These are phyloP conservation scores for Danaus chrysippus DNA, from an alignment of 2,888 invertebrate genomes.

Conservation along the genomic window DNA sequence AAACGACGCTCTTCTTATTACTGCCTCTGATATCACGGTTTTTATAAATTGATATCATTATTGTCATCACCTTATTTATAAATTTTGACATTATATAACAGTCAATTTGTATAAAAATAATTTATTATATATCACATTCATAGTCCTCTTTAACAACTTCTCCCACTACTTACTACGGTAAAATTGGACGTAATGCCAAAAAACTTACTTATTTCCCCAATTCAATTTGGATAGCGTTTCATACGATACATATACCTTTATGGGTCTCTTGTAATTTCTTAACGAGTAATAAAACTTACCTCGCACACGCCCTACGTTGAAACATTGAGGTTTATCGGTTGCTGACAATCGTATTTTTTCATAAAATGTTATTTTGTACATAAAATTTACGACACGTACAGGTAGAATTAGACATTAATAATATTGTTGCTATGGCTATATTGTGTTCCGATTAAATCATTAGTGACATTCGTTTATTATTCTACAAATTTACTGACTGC, in stretches of 20 bases:
- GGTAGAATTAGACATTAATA: too few species aligned
- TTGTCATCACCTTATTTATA: background rate
- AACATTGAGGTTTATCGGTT: background rate
- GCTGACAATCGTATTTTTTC: too few species aligned
- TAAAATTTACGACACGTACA: too few species aligned
- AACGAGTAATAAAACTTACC: background rate
- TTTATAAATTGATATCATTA: slow-evolving; percentile 6
- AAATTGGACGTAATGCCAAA: background rate
- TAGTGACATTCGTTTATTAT: too few species aligned
- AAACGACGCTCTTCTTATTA: slow-evolving; percentile 1
- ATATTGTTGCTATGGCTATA: too few species aligned
- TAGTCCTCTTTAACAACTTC: too few species aligned
- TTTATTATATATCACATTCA: too few species aligned
- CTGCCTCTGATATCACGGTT: background rate
- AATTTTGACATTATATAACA: too few species aligned
- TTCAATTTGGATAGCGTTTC: slow-evolving; percentile 1
- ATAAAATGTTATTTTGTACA: too few species aligned
- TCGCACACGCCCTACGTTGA: background rate
- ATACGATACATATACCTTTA: background rate
- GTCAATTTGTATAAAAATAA: background rate
- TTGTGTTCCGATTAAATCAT: too few species aligned
- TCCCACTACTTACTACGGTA: background rate
- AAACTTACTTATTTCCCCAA: background rate
- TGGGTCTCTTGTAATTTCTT: slow-evolving; percentile 5
- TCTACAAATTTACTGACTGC: too few species aligned